A percentile compares a stretch with the other conserved stretches of the same genome.
Evolutionary conservation across 2,888 invertebrate species (phyloP).

Genomic region (Drosophila demipolita): DNA sequence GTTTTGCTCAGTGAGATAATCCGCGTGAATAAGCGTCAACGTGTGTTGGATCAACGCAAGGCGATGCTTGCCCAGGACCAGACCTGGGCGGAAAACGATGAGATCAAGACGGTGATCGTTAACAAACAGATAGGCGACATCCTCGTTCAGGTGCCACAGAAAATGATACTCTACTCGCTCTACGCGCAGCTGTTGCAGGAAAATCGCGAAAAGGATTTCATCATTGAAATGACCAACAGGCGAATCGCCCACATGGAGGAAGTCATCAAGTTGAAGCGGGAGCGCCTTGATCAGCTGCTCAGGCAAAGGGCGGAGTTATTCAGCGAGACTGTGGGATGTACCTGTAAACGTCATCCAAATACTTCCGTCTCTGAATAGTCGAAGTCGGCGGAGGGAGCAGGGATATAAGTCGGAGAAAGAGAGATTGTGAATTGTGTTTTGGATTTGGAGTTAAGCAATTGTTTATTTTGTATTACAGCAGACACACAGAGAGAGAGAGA

Average conservation of each 20-base stretch:
- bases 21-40: constrained; percentile 62
- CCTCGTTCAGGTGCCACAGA: constrained; percentile 83
- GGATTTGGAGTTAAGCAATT: background rate
- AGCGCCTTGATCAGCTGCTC: constrained; percentile 82
- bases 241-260: constrained; percentile 81
- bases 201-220: constrained; percentile 70
- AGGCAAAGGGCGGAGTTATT: constrained; percentile 69
- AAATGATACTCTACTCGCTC: constrained; percentile 84
- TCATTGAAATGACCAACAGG: constrained; percentile 51
- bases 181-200: constrained; percentile 78
- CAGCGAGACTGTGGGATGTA: constrained; percentile 18
- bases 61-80: constrained; percentile 68
- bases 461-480: background rate
- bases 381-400: background rate
- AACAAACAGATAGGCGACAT: constrained; percentile 83
- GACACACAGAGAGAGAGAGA: background rate
- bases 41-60: constrained; percentile 50
- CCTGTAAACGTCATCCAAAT: constrained; percentile 43
- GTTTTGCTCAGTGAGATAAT: constrained; percentile 86
- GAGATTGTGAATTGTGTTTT: background rate
- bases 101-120: constrained; percentile 79
- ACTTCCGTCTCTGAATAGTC: constrained; percentile 41
- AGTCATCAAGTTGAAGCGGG: constrained; percentile 79
- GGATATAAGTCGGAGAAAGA: too few species aligned
- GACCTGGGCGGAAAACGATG: constrained; percentile 80